Conservation (phyloP, 2,888 invertebrate species). For the Eulithis testata region DNA sequence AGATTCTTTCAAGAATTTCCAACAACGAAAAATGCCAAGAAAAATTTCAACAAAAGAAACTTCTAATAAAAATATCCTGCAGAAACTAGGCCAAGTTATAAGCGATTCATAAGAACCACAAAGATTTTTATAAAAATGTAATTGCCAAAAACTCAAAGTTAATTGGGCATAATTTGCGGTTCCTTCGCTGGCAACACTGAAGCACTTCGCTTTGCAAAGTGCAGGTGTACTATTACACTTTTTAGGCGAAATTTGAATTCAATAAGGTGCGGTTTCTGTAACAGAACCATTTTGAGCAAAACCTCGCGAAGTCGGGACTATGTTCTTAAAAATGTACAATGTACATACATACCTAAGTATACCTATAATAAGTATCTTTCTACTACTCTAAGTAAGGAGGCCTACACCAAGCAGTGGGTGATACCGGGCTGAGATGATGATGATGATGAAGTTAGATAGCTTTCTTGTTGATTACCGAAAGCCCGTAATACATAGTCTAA, state of each 20-base stretch:
- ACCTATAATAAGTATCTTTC: no score
- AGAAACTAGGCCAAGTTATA: slow-evolving; percentile 1
- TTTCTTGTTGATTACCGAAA: no score
- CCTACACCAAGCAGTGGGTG: no score
- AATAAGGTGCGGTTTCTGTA: slow-evolving; percentile 23
- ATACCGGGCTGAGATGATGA: no score
- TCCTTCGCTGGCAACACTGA: slow-evolving; percentile 31
- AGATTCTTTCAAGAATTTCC: not conserved
- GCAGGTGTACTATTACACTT: slow-evolving; percentile 41
- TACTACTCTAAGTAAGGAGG: no score
- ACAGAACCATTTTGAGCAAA: not conserved
- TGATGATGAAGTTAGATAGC: no score
- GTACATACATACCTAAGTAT: no score
- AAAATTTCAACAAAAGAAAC: not conserved
- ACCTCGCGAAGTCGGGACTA: no score
- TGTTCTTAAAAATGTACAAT: no score
- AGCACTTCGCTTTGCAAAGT: slow-evolving; percentile 35
- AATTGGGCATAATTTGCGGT: slow-evolving; percentile 33
- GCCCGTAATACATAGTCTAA: no score
- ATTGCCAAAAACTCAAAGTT: slow-evolving; percentile 36
- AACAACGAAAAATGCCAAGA: not conserved
- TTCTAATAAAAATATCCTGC: not conserved
- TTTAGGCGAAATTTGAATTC: slow-evolving; percentile 30
- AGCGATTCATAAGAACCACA: not conserved
- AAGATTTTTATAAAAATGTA: slow-evolving; percentile 7